phyloP scores from a whole-genome alignment of 2,888 invertebrate genomes.

The Brachycybe producta region DNA sequence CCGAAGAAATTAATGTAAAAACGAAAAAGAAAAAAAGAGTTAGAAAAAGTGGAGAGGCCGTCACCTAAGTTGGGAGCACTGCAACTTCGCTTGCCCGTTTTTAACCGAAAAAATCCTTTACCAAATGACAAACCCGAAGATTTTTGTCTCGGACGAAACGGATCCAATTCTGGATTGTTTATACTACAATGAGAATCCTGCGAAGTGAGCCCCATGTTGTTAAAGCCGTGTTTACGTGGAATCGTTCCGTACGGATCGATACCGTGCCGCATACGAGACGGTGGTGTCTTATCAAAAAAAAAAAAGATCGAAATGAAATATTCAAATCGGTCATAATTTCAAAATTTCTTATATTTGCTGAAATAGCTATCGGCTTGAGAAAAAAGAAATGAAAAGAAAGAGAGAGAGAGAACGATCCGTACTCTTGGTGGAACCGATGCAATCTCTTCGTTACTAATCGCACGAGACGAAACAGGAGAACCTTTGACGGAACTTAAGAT shows the following conservation, averaged over 20 bases:
- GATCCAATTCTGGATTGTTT: conserved; percentile 19
- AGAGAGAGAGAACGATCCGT: no score
- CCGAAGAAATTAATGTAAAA: neutral
- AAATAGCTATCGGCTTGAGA: no score
- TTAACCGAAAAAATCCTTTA: conserved; percentile 42
- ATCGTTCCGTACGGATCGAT: conserved; percentile 22
- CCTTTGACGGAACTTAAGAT: conserved; percentile 2
- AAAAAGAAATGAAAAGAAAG: no score
- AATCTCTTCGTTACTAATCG: conserved; percentile 25
- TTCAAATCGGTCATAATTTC: no score
- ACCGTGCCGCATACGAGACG: conserved; percentile 18
- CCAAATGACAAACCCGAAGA: conserved; percentile 54
- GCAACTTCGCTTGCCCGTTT: conserved; percentile 53
- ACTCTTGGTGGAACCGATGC: conserved; percentile 30
- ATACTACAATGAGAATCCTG: conserved; percentile 14
- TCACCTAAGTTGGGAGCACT: conserved; percentile 87
- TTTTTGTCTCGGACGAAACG: conserved; percentile 19
- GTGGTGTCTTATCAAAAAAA: conserved; percentile 16
- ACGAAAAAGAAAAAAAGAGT: conserved; percentile 3
- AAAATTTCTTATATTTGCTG: neutral
- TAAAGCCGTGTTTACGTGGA: conserved; percentile 18
- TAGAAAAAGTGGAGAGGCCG: conserved; percentile 19
- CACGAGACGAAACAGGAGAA: conserved; percentile 13
- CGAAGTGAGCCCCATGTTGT: conserved; percentile 5
- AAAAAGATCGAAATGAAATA: neutral